Evolutionary conservation across 2,888 invertebrate species (phyloP).

Genomic region (Arctia plantaginis): DNA sequence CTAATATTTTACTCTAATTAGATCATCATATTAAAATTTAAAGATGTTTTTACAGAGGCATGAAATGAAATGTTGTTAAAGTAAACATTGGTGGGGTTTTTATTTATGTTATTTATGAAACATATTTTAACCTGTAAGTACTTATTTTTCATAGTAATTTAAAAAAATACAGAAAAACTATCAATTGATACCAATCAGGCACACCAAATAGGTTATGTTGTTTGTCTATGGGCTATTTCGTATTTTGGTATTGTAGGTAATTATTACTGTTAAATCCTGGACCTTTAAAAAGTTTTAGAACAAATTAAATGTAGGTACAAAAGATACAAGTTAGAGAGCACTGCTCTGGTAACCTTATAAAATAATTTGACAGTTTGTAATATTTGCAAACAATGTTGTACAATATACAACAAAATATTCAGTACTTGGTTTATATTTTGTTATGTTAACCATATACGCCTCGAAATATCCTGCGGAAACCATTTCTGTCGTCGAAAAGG

Average conservation of each 20-base stretch:
- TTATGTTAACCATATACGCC: conserved; percentile 25
- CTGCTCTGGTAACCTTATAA: conserved; percentile 39
- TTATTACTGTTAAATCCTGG: background rate
- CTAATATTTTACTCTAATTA: background rate
- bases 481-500: conserved; percentile 56
- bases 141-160: background rate
- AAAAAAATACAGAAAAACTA: background rate
- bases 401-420: conserved; percentile 30
- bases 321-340: conserved; percentile 25
- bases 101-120: background rate
- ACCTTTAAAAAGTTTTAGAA: background rate
- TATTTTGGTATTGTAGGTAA: conserved; percentile 8
- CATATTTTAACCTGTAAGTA: background rate
- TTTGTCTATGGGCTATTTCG: conserved; percentile 44
- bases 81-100: background rate
- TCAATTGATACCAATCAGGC: conserved; percentile 35
- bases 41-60: background rate
- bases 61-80: background rate
- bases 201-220: conserved; percentile 43
- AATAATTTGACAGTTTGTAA: conserved; percentile 45
- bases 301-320: conserved; percentile 1
- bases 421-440: background rate
- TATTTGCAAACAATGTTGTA: conserved; percentile 54
- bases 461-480: conserved; percentile 48
- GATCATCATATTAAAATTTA: background rate